Percentiles rank a stretch among this genome's conserved stretches.
Evolutionary conservation across 2,888 invertebrate species (phyloP).

Genomic region (Dusona sp.): DNA sequence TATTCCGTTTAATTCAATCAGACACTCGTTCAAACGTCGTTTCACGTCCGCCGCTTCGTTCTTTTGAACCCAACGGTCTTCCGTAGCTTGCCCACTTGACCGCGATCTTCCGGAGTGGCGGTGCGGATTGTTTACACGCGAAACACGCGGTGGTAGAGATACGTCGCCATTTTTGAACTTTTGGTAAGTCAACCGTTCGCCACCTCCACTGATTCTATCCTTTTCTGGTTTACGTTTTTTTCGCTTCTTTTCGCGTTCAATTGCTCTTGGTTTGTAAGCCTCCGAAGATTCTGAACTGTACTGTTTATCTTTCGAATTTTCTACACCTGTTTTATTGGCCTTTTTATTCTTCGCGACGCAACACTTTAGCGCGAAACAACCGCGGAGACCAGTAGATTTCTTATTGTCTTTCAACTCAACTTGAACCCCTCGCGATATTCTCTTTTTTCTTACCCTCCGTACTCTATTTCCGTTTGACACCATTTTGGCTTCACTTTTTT

Average conservation of each 20-base stretch:
- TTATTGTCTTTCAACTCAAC: constrained; percentile 12
- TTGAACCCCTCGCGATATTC: constrained; percentile 74
- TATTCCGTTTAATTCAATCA: constrained; percentile 71
- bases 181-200: constrained; percentile 5
- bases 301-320: constrained; percentile 23
- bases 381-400: constrained; percentile 50
- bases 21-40: constrained; percentile 66
- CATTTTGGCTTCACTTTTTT: not conserved
- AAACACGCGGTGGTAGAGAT: not conserved
- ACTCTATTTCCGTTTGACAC: constrained; percentile 19
- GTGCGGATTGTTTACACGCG: not conserved
- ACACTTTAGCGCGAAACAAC: constrained; percentile 62
- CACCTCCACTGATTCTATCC: constrained; percentile 38
- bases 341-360: constrained; percentile 41
- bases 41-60: constrained; percentile 56
- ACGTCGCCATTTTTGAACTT: not conserved
- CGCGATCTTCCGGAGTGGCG: constrained; percentile 12
- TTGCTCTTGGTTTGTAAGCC: constrained; percentile 4
- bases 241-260: not conserved
- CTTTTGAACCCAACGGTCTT: constrained; percentile 17
- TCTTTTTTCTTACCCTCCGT: constrained; percentile 64
- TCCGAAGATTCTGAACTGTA: constrained; percentile 50
- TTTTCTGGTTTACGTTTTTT: not conserved
- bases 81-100: not conserved
- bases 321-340: not conserved